Conservation (phyloP, 2,113 vertebrate species). For the Cheirogaleus medius region DNA sequence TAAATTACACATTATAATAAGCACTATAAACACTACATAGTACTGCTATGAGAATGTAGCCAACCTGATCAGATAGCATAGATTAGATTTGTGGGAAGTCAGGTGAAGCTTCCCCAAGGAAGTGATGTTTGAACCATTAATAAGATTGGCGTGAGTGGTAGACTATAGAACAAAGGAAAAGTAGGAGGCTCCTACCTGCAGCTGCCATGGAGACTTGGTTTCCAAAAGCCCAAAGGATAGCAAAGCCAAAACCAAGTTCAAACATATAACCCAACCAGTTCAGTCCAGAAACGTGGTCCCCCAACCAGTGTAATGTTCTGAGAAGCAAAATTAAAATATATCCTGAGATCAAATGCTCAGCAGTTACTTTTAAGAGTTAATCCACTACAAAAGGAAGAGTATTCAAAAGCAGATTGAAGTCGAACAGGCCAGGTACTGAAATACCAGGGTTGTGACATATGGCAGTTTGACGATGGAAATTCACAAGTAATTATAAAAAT, state of each 20-base stretch:
- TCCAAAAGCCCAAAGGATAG: background rate
- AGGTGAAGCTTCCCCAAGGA: background rate
- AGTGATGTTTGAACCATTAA: background rate
- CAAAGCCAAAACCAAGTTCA: background rate
- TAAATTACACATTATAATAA: background rate
- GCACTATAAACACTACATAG: background rate
- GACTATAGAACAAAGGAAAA: background rate
- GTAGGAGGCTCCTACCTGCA: background rate
- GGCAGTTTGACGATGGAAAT: background rate
- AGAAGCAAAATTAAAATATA: background rate
- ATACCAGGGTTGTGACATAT: background rate
- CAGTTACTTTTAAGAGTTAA: background rate
- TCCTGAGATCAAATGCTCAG: background rate
- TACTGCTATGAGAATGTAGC: background rate
- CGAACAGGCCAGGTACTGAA: background rate
- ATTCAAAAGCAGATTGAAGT: background rate
- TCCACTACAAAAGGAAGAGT: background rate
- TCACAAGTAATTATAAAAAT: background rate
- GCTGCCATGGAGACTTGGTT: background rate
- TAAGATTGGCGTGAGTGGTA: background rate
- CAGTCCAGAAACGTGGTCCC: background rate
- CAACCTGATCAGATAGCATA: background rate
- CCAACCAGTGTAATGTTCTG: background rate
- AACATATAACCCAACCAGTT: background rate
- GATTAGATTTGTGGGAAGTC: background rate